Base-by-base conservation (phyloP, 2,113 vertebrate species). In the Raja brachyura region DNA sequence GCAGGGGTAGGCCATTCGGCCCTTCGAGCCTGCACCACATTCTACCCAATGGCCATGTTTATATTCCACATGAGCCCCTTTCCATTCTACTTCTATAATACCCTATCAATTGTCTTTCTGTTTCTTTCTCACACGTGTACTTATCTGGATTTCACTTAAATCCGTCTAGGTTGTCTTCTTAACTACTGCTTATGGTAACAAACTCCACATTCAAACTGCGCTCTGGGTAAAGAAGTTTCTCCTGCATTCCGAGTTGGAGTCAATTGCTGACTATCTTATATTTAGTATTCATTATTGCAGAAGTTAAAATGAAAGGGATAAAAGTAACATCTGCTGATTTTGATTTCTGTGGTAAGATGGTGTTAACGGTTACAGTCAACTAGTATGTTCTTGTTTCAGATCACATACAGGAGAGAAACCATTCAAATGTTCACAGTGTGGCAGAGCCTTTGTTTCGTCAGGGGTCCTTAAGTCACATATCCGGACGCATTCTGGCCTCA, bases 391-490 rank as follows among this genome's bases (percentile, higher is more conserved):
- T 93, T 63, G 22, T 54, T 31, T 14, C 95, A 99, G 99, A 94
- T 99, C 99, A 0, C 99, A 99, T 93, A 99, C 99, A 4, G 99
- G 99, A 83, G 99, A 99, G 94, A 97, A 98, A 93, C 99, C 99
- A 13, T 99, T 98, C 94, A 99, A 98, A 93, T 99, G 99, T 93
- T 95, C 98, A 93, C 99, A 99, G 95, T 99, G 99, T 95, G 97
- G 98, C 95, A 97, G 98, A 94, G 98, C 98, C 93, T 99, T 99
- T 94, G 98, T 99, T 28, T 99, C 99, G 5, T 99, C 99, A 0
- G 99, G 99, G 6, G 99, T 99, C 93, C 97, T 99, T 90, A 99
- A 99, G 94, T 98, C 98, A 7, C 99, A 99, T 90, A 97, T 99
- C 93, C 97, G 98, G 74, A 99, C 99, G 0, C 98, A 99, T 95